Evolutionary conservation across 2,113 vertebrate genomes (phyloP).

Genomic region (Sitta europaea): DNA sequence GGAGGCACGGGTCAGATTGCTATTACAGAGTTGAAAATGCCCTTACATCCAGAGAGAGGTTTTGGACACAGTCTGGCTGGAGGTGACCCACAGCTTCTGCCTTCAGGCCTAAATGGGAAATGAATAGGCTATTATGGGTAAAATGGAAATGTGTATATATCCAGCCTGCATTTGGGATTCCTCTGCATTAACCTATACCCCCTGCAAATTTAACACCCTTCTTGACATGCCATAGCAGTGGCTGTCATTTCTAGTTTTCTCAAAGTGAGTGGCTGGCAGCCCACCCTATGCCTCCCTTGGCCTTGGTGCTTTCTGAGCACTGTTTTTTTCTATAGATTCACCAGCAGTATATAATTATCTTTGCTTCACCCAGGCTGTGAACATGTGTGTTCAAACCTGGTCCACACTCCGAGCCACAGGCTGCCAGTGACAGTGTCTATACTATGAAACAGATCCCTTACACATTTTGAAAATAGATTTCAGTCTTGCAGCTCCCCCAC

Average conservation of each 20-base stretch:
- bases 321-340: not conserved
- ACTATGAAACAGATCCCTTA: not conserved
- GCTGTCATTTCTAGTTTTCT: not conserved
- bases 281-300: not conserved
- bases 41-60: not conserved
- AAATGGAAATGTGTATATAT: not conserved
- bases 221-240: not conserved
- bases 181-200: not conserved
- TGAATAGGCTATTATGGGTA: not conserved
- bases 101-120: not conserved
- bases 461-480: not conserved
- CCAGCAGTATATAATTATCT: not conserved
- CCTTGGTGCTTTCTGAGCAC: not conserved
- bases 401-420: not conserved
- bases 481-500: not conserved
- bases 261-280: fast-evolving
- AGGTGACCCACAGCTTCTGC: not conserved
- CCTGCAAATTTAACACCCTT: not conserved
- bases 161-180: not conserved
- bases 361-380: not conserved
- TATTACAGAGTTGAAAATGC: not conserved
- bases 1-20: not conserved
- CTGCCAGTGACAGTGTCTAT: not conserved
- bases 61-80: not conserved
- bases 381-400: not conserved